These are phyloP conservation scores for Callorhinus ursinus DNA, from an alignment of 2,113 vertebrate genomes.

Conservation along the genomic window DNA sequence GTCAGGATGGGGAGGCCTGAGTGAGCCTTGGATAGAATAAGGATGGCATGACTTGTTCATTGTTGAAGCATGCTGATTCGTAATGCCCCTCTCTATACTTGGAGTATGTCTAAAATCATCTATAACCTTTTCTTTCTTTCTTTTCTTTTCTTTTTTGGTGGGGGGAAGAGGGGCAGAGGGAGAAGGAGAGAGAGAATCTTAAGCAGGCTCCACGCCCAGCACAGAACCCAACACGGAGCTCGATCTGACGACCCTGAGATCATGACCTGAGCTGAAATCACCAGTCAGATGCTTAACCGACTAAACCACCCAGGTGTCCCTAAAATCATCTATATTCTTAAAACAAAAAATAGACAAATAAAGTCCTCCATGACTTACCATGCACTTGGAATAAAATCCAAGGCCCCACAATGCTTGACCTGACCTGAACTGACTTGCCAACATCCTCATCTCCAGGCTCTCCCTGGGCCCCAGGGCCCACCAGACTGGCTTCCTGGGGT, in stretches of 20 bases:
- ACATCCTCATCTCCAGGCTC: not conserved
- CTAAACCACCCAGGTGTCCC: not conserved
- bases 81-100: fast-evolving
- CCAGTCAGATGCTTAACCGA: not conserved
- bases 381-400: not conserved
- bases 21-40: fast-evolving
- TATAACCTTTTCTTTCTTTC: not conserved
- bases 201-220: not conserved
- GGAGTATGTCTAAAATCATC: not conserved
- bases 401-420: fast-evolving
- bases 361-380: fast-evolving
- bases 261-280: not conserved
- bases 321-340: not conserved
- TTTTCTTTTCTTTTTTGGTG: too few relatives aligned
- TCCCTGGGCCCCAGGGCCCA: fast-evolving
- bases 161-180: not conserved
- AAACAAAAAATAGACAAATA: not conserved
- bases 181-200: not conserved
- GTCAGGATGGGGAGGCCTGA: not conserved
- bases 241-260: not conserved
- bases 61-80: not conserved
- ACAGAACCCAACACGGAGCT: not conserved
- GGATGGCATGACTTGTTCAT: fast-evolving
- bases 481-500: fast-evolving
- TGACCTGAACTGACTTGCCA: fast-evolving